Evolutionary conservation across 1,140 invertebrate genomes (phyloP).

Genomic region (Bombus confusus): DNA sequence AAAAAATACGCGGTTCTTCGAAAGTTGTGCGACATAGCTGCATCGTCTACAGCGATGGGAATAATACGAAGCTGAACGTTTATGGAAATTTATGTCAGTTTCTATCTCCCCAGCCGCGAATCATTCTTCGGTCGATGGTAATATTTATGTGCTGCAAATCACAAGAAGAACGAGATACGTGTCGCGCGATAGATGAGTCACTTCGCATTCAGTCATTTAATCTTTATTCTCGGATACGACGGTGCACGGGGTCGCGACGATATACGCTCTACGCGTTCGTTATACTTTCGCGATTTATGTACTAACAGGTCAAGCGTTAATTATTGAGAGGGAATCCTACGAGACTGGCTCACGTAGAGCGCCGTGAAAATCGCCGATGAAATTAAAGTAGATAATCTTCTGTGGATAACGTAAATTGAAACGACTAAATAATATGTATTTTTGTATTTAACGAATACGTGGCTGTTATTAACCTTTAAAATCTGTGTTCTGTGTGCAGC

Average conservation of each 20-base stretch:
- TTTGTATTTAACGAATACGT: not conserved
- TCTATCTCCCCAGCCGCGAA: not conserved
- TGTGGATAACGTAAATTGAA: not conserved
- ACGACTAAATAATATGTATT: not conserved
- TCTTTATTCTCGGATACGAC: conserved; percentile 1
- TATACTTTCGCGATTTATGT: not conserved
- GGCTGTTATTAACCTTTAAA: conserved; percentile 1
- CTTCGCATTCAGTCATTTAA: not conserved
- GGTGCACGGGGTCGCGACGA: no score
- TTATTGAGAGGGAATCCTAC: not conserved
- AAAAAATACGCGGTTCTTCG: not conserved
- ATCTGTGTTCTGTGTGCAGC: not conserved
- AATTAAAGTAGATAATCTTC: not conserved
- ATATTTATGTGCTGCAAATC: not conserved
- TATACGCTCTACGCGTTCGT: not conserved
- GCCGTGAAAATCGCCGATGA: not conserved
- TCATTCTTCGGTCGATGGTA: not conserved
- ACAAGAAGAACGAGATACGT: not conserved
- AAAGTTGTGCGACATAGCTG: not conserved
- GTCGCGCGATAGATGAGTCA: not conserved
- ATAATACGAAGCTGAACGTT: not conserved
- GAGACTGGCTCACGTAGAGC: not conserved
- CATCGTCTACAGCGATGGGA: not conserved
- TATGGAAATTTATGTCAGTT: conserved; percentile 18
- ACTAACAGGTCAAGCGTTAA: conserved; percentile 3